These are phyloP conservation scores for Pissodes strobi DNA, from an alignment of 1,140 invertebrate genomes.

Conservation along the genomic window DNA sequence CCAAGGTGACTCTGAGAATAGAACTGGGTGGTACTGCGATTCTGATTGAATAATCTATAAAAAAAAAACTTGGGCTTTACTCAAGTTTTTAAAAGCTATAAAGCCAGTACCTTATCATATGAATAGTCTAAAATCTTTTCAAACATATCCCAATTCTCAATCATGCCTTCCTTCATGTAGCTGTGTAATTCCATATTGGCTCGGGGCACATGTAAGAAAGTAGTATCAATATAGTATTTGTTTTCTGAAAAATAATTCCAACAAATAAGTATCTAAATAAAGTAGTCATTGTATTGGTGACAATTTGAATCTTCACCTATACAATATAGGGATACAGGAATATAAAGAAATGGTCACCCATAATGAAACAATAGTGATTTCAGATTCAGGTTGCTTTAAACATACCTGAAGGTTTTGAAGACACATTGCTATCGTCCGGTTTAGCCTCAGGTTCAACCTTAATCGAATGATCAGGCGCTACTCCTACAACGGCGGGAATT, in stretches of 20 bases:
- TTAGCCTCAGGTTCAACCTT: slow-evolving; percentile 68
- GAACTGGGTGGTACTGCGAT: slow-evolving; percentile 85
- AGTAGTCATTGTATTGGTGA: too few species aligned
- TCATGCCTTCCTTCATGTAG: slow-evolving; percentile 93
- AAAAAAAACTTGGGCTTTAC: slow-evolving; percentile 4
- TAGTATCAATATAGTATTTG: slow-evolving; percentile 86
- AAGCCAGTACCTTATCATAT: slow-evolving; percentile 70
- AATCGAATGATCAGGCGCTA: slow-evolving; percentile 64
- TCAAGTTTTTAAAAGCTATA: neutral
- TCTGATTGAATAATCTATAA: slow-evolving; percentile 76
- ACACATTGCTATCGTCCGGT: slow-evolving; percentile 55
- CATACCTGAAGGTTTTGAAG: slow-evolving; percentile 59
- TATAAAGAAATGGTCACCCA: too few species aligned
- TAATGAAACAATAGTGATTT: too few species aligned
- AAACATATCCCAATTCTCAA: slow-evolving; percentile 96
- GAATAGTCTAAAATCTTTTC: slow-evolving; percentile 90
- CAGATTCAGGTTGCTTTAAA: neutral
- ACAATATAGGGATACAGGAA: too few species aligned
- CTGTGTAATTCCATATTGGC: slow-evolving; percentile 81
- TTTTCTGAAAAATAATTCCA: slow-evolving; percentile 53
- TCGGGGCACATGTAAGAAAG: slow-evolving; percentile 87
- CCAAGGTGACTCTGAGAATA: slow-evolving; percentile 95
- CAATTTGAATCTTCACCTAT: too few species aligned
- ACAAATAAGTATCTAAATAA: neutral
- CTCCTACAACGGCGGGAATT: slow-evolving; percentile 83